phyloP scores from a whole-genome alignment of 2,797 vertebrate species.

The Gallinago solitaria region DNA sequence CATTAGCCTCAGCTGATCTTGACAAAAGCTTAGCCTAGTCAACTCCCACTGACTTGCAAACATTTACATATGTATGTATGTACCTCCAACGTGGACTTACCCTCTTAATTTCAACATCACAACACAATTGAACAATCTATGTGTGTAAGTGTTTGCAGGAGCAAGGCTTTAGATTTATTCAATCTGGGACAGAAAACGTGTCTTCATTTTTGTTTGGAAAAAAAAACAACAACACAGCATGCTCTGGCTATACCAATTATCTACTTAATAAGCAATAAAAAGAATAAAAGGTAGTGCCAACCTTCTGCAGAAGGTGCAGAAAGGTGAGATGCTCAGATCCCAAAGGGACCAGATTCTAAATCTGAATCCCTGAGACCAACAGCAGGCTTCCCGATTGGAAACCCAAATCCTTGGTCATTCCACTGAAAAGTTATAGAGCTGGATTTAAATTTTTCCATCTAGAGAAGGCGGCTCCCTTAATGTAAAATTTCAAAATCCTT shows the following conservation, averaged over 20 bases:
- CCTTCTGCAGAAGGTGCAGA: background rate
- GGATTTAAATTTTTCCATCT: background rate
- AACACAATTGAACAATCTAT: background rate
- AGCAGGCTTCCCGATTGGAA: background rate
- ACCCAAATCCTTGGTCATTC: background rate
- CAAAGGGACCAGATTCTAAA: background rate
- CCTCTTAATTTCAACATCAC: background rate
- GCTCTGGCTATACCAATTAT: background rate
- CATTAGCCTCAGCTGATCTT: constrained; percentile 6
- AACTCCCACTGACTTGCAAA: background rate
- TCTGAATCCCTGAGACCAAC: background rate
- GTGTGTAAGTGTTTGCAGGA: background rate
- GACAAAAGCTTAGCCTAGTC: background rate
- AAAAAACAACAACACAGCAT: background rate
- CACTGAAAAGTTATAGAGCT: background rate
- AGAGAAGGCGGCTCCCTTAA: background rate
- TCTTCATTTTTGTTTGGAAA: background rate
- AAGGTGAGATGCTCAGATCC: background rate
- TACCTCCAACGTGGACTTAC: background rate
- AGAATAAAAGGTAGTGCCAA: background rate
- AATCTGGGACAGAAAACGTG: background rate
- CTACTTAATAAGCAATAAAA: background rate
- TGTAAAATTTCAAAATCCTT: background rate
- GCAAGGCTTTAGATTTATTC: background rate
- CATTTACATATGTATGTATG: background rate